These are phyloP conservation scores for Drosophila kanekoi DNA, from an alignment of 2,888 invertebrate species.

Conservation along the genomic window DNA sequence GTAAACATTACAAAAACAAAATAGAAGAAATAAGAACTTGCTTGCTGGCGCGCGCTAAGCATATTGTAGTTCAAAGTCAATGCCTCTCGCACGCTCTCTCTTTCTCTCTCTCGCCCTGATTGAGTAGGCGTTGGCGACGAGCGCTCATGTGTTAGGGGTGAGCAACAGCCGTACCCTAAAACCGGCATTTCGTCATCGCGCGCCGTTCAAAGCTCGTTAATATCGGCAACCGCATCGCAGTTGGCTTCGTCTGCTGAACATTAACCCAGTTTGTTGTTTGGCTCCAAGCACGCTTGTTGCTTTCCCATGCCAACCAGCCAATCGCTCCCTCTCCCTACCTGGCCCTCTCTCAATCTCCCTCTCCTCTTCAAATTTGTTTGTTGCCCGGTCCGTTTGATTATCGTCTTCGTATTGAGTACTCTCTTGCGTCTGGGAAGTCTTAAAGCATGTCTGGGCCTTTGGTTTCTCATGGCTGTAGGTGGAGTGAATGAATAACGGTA, in stretches of 20 bases:
- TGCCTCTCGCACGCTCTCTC: conserved; percentile 38
- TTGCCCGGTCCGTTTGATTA: conserved; percentile 39
- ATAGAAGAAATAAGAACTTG: conserved; percentile 21
- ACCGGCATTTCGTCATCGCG: conserved; percentile 70
- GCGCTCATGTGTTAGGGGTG: conserved; percentile 16
- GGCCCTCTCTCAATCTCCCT: neutral
- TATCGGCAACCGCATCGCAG: conserved; percentile 50
- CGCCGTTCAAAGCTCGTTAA: conserved; percentile 43
- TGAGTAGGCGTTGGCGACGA: conserved; percentile 35
- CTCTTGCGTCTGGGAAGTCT: conserved; percentile 22
- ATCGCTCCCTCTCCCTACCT: neutral
- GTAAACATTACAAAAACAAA: conserved; percentile 72
- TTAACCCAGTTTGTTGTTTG: conserved; percentile 47
- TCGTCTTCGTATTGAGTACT: conserved; percentile 11
- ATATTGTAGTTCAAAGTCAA: conserved; percentile 78
- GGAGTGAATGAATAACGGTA: conserved; percentile 4
- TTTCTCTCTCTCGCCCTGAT: neutral
- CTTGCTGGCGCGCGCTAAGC: conserved; percentile 24
- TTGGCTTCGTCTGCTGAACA: conserved; percentile 28
- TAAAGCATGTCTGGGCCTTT: conserved; percentile 10
- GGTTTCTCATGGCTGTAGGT: neutral
- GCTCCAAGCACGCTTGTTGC: conserved; percentile 49
- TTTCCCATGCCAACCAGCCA: conserved; percentile 19
- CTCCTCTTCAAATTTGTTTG: conserved; percentile 31
- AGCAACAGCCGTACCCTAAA: conserved; percentile 21